Evolutionary conservation across 1,140 invertebrate species (phyloP).

Genomic region (Diachasma alloeum): DNA sequence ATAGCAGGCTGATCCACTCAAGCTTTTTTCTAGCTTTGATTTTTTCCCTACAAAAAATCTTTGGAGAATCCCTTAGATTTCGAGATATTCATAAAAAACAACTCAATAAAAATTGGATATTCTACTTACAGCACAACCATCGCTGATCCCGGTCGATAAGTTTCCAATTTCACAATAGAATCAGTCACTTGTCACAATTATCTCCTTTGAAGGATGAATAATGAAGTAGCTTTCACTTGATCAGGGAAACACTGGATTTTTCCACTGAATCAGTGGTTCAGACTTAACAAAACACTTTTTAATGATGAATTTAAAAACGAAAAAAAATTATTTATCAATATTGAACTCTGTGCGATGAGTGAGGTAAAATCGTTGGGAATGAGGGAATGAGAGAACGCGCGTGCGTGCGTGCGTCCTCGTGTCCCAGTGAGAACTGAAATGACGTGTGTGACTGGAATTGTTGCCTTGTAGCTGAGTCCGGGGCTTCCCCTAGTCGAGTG

Average conservation of each 20-base stretch:
- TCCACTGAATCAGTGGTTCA: too few species aligned
- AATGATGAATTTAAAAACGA: too few species aligned
- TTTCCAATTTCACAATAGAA: background rate
- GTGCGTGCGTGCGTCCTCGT: constrained; percentile 52
- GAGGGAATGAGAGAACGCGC: constrained; percentile 19
- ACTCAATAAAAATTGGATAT: too few species aligned
- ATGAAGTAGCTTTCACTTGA: background rate
- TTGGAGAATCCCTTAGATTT: background rate
- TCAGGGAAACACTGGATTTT: too few species aligned
- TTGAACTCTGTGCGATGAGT: too few species aligned
- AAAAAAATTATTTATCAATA: too few species aligned
- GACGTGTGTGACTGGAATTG: constrained; percentile 28
- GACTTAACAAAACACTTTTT: background rate
- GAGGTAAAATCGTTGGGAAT: too few species aligned
- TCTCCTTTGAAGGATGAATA: background rate
- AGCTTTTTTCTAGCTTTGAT: background rate
- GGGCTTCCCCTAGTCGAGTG: background rate
- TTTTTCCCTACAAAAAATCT: background rate
- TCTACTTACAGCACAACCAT: constrained; percentile 62
- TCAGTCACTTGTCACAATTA: background rate
- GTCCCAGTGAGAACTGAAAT: constrained; percentile 54
- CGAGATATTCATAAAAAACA: too few species aligned
- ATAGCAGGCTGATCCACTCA: too few species aligned
- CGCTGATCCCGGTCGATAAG: constrained; percentile 41
- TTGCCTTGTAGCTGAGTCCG: constrained; percentile 36